Conservation (phyloP, 2,888 invertebrate species). For the Ectropis crepuscularia region DNA sequence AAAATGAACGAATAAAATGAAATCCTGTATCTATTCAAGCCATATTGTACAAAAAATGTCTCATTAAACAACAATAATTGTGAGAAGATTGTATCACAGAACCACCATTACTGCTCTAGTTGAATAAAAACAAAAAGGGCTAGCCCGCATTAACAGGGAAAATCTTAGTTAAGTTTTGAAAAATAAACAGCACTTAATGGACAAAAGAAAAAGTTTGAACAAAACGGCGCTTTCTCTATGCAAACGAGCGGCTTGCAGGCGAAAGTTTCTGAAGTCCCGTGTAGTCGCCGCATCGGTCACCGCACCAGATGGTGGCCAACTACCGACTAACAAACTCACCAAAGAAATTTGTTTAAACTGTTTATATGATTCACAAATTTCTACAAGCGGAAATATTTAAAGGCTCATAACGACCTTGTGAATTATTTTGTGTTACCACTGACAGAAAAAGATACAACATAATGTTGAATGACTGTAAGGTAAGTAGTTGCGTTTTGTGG, state of each 20-base stretch:
- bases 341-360: too few relatives aligned
- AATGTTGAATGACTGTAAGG: too few relatives aligned
- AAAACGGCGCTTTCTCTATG: conserved; percentile 75
- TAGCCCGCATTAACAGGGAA: conserved; percentile 22
- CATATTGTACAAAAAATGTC: neutral
- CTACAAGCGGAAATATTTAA: too few relatives aligned
- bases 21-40: too few relatives aligned
- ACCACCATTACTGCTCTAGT: neutral
- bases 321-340: conserved; percentile 9
- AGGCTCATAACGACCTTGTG: too few relatives aligned
- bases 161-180: conserved; percentile 52
- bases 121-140: neutral
- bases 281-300: conserved; percentile 34
- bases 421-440: too few relatives aligned
- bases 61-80: neutral
- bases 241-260: conserved; percentile 62
- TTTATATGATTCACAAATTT: too few relatives aligned
- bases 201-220: conserved; percentile 71
- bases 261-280: conserved; percentile 62
- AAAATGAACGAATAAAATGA: too few relatives aligned
- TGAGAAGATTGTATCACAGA: conserved; percentile 33
- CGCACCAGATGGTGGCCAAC: conserved; percentile 17
- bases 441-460: too few relatives aligned
- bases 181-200: conserved; percentile 67
- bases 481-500: too few relatives aligned